Evolutionary conservation across 2,797 vertebrate genomes (phyloP), one percentile per base, ranked within the genome.

Genomic region (Allobates femoralis): DNA sequence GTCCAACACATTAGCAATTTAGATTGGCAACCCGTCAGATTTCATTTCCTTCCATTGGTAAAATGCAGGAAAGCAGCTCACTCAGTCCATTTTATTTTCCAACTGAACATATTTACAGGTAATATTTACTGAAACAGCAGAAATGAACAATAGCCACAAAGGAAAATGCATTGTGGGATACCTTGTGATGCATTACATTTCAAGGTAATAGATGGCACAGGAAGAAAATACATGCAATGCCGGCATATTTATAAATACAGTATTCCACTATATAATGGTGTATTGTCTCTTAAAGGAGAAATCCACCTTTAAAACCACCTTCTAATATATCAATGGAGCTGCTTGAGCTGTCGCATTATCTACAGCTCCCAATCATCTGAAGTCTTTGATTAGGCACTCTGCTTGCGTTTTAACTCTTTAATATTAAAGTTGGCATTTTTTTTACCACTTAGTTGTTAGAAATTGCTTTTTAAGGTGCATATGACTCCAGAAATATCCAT

Each of bases 21-120:
- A 23, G 79, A 86, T 81, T 86, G 85, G 85, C 85, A 77, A 76
- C 77, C 32, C 82, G 79, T 86, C 79, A 86, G 85, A 56, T 86
- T 69, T 53, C 73, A 64, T 55, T 86, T 82, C 62, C 60, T 55
- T 76, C 34, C 67, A 60, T 74, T 74, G 79, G 73, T 23, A 71
- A 74, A 62, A 62, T 21, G 51, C 66, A 71, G 77, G 18, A 56
- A 73, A 21, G 55, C 28, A 19, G 56, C 80, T 51, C 55, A 81
- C 53, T 50, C 58, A 81, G 73, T 11, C 53, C 19, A 28, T 32
- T 19, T 76, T 60, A n/a, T 60, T 83, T 74, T 74, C 15, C 71
- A 51, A 16, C 21, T 7, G 12, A 71, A 56, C 12, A 21, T 71
- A 8, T 37, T 37, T 41, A 26, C 28, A 58, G 32, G 67, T 55